A percentile compares a stretch with the other conserved stretches of the same genome.
Conservation (phyloP, 2,888 invertebrate genomes). For the Tyria jacobaeae region DNA sequence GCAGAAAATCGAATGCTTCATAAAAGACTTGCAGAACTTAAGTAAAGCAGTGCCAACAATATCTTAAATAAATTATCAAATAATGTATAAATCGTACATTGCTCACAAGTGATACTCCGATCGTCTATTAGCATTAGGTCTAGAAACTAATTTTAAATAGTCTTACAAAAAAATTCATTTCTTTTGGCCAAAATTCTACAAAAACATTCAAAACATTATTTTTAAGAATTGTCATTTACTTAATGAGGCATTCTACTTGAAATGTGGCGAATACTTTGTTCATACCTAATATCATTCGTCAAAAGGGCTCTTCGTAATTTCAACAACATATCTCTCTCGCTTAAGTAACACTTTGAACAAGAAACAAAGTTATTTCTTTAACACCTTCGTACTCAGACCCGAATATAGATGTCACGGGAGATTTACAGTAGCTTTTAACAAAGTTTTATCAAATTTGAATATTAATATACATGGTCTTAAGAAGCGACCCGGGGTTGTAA, state of each 20-base stretch:
- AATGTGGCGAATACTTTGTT: not conserved
- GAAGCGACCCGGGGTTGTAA: not conserved
- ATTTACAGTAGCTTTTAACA: not conserved
- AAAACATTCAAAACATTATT: not conserved
- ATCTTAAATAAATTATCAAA: too few species aligned
- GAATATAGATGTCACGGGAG: not conserved
- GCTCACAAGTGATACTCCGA: too few species aligned
- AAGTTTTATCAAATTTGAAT: too few species aligned
- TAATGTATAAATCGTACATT: too few species aligned
- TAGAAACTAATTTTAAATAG: too few species aligned
- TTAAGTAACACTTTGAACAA: conserved; percentile 5
- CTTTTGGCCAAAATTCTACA: too few species aligned
- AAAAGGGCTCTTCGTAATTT: conserved; percentile 5
- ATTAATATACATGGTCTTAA: too few species aligned
- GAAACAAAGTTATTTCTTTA: conserved; percentile 12
- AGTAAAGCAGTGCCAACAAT: too few species aligned
- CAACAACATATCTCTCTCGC: not conserved
- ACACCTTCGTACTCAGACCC: not conserved
- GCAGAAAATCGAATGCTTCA: too few species aligned
- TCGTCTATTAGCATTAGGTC: too few species aligned
- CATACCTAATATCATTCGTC: not conserved
- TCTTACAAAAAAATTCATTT: too few species aligned
- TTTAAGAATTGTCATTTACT: not conserved
- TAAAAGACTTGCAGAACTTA: too few species aligned
- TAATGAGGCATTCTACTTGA: not conserved